These are phyloP conservation scores for Gryllus longicercus DNA, from an alignment of 2,888 invertebrate genomes.

Conservation along the genomic window DNA sequence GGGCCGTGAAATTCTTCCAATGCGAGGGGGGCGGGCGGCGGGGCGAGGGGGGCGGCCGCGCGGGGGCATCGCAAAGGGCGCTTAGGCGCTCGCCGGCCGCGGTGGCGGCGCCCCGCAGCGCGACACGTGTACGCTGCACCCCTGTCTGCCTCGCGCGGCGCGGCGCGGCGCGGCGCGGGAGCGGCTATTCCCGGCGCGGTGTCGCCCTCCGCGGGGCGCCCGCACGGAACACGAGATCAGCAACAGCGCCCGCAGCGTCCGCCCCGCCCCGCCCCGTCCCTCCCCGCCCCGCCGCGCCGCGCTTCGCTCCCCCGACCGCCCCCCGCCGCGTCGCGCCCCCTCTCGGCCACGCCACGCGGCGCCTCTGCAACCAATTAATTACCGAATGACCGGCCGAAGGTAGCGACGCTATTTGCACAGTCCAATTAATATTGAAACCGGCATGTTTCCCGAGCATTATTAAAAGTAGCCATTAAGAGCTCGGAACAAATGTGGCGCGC, in stretches of 20 bases:
- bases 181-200: neutral
- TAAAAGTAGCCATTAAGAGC: conserved; percentile 17
- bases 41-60: neutral
- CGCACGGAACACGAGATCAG: neutral
- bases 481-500: neutral
- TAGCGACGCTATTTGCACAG: conserved; percentile 5
- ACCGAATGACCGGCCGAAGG: conserved; percentile 17
- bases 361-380: conserved; percentile 7
- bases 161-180: too few species aligned
- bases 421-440: conserved; percentile 17
- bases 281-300: neutral
- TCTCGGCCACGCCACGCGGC: neutral
- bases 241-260: neutral
- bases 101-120: neutral
- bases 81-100: neutral
- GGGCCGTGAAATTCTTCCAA: conserved; percentile 6
- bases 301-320: neutral
- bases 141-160: neutral
- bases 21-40: neutral
- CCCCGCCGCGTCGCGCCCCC: neutral
- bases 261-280: neutral
- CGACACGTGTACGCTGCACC: neutral
- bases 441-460: conserved; percentile 6
- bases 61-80: neutral
- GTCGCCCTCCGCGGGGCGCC: neutral